phyloP scores from a whole-genome alignment of 2,797 vertebrate genomes.

The Falco berigora region DNA sequence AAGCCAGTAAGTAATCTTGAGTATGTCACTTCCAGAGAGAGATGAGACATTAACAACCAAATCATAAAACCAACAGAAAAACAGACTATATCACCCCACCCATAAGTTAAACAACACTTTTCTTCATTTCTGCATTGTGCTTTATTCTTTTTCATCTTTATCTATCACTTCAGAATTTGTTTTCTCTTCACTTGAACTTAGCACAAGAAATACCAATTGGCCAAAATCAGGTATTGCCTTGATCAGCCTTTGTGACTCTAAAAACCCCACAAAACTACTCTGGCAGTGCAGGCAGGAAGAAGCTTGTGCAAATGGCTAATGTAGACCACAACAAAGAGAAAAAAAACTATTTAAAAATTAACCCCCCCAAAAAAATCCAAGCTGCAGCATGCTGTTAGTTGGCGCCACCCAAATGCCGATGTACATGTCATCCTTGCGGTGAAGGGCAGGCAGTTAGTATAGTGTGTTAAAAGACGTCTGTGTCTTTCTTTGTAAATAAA shows the following conservation, averaged over 20 bases:
- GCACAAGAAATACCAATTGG: background rate
- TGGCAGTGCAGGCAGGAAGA: background rate
- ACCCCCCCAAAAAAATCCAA: background rate
- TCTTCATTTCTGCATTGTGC: background rate
- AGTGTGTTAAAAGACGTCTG: slow-evolving; percentile 49
- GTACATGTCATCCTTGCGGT: background rate
- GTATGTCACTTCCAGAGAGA: background rate
- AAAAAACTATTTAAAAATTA: background rate
- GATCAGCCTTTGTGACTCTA: background rate
- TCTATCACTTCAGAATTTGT: background rate
- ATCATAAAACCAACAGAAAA: slow-evolving; percentile 4
- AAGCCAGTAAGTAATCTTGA: slow-evolving; percentile 5
- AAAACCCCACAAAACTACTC: background rate
- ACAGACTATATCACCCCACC: too few species aligned
- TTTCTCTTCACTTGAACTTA: background rate
- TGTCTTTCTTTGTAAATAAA: slow-evolving; percentile 69
- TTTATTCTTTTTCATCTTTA: background rate
- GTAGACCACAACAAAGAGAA: background rate
- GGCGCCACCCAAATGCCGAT: slow-evolving; percentile 16
- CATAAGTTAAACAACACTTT: background rate
- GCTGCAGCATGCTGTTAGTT: background rate
- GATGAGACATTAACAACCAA: background rate
- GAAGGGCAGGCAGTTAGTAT: background rate
- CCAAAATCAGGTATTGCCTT: background rate
- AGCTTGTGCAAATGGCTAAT: background rate